Evolutionary conservation across 1,140 invertebrate species (phyloP).

Genomic region (Melanaphis sacchari): DNA sequence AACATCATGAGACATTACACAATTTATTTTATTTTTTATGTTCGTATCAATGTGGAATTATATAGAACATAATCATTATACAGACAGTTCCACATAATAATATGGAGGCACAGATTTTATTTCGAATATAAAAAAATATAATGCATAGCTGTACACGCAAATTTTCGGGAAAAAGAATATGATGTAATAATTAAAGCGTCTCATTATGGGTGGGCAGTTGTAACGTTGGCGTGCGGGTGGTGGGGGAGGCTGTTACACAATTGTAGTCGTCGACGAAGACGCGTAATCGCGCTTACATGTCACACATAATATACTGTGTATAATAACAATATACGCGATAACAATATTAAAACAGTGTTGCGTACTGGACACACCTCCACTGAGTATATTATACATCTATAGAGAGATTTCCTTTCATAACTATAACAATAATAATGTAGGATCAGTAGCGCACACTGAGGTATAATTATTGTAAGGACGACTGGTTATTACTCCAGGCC

Average conservation of each 20-base stretch:
- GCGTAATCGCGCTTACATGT: neutral
- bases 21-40: neutral
- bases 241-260: neutral
- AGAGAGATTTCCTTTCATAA: neutral
- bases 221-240: neutral
- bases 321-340: conserved; percentile 1
- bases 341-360: neutral
- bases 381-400: neutral
- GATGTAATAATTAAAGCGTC: neutral
- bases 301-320: neutral
- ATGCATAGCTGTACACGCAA: neutral
- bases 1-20: neutral
- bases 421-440: neutral
- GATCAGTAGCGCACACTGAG: neutral
- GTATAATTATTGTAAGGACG: neutral
- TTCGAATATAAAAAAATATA: neutral
- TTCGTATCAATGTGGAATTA: neutral
- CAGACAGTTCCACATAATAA: neutral
- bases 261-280: neutral
- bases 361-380: neutral
- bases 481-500: neutral
- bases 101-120: neutral
- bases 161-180: neutral
- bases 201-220: neutral
- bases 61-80: neutral